Evolutionary conservation across 2,888 invertebrate genomes (phyloP), one percentile per base, ranked within the genome.

Genomic region (Drosophila anomelani): DNA sequence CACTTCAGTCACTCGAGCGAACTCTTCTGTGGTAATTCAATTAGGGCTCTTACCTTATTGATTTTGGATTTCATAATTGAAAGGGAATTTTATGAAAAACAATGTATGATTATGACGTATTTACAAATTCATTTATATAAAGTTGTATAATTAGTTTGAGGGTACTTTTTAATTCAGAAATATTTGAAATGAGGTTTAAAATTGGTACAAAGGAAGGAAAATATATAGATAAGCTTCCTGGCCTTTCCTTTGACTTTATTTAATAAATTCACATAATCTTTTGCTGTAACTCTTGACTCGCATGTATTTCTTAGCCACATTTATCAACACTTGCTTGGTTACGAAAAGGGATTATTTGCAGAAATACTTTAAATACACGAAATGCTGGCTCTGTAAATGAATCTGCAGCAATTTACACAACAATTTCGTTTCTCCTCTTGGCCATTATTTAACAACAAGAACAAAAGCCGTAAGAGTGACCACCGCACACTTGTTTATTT

Each of bases 401-500:
- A 84, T 78, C 69, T 70, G 64, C 63, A 29, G 47, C 47, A 82
- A 76, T 78, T 67, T 71, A 53, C 68, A 68, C 81, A 78, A 55
- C 59, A 55, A 67, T 61, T 70, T 68, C 17, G 44, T 41, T 36
- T 13, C 54, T 17, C 43, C 20, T 36, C 6, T 41, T 34, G 20
- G 36, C 43, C 44, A 58, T 70, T 69, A 66, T 55, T 72, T 34
- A 51, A 8, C 43, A 60, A 29, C 32, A 55, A 75, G 54, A 55
- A 49, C 39, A 49, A 47, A 39, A 51, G 49, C 26, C n/a, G 23
- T 32, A 75, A 44, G 51, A 85, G 75, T 77, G 75, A 56, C 69
- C 71, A 57, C 69, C 71, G 59, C 71, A 77, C 71, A 82, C 80
- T 85, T 84, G 87, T 85, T 85, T 85, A 79, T 84, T 85, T 87